Conservation (phyloP, 2,888 invertebrate species). For the Meliscaeva auricollis region DNA sequence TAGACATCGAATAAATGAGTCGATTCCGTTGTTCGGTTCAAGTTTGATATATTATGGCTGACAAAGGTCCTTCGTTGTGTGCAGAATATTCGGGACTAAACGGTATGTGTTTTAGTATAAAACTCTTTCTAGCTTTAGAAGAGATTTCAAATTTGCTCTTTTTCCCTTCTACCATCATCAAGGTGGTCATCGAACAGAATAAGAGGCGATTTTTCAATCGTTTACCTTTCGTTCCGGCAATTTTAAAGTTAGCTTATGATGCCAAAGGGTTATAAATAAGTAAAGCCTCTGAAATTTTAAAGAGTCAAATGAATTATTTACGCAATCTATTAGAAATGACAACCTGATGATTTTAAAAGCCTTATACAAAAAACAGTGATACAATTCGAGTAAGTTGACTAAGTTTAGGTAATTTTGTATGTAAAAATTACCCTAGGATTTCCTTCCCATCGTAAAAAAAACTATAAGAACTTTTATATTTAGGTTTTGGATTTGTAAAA, state of each 20-base stretch:
- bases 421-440: no score
- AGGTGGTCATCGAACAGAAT: slow-evolving; percentile 53
- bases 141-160: background rate
- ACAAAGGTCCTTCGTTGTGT: slow-evolving; percentile 68
- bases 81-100: slow-evolving; percentile 60
- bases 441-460: no score
- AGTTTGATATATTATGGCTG: slow-evolving; percentile 75
- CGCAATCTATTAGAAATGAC: slow-evolving; percentile 11
- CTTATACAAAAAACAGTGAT: no score
- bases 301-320: slow-evolving; percentile 53
- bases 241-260: slow-evolving; percentile 26
- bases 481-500: no score
- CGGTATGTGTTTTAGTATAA: slow-evolving; percentile 47
- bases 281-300: slow-evolving; percentile 22
- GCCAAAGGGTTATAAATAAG: background rate
- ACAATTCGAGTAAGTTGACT: no score
- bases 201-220: slow-evolving; percentile 58
- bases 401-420: no score
- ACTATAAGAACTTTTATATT: no score
- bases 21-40: slow-evolving; percentile 76
- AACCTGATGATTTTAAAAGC: slow-evolving; percentile 52
- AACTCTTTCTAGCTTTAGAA: background rate
- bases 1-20: slow-evolving; percentile 78
- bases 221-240: slow-evolving; percentile 47
- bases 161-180: background rate